A percentile compares a stretch with the other conserved stretches of the same genome.
These are phyloP conservation scores for Acomys russatus DNA, from an alignment of 2,797 vertebrate genomes.

Conservation along the genomic window DNA sequence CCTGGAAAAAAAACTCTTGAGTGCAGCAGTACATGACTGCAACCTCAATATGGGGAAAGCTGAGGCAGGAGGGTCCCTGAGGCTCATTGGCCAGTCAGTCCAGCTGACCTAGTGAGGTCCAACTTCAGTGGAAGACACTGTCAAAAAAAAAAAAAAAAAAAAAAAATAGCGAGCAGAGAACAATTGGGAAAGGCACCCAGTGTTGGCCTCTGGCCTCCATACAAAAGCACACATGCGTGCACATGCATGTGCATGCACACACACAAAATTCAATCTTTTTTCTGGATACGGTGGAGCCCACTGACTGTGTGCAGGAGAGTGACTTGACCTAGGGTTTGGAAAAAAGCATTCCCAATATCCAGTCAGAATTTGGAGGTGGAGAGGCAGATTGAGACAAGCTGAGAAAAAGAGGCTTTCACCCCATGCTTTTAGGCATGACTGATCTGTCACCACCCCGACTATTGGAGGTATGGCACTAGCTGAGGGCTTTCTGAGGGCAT, in stretches of 20 bases:
- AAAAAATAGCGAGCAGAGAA: background rate
- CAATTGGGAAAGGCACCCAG: background rate
- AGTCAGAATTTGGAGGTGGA: background rate
- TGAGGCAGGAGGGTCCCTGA: background rate
- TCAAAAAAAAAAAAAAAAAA: background rate
- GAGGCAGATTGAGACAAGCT: background rate
- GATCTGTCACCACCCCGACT: background rate
- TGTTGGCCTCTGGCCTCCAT: background rate
- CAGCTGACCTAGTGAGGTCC: background rate
- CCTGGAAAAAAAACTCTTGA: background rate
- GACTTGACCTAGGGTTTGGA: background rate
- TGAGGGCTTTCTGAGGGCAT: conserved; percentile 74
- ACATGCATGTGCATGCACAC: background rate
- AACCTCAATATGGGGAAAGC: rapidly evolving
- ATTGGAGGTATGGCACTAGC: conserved; percentile 4
- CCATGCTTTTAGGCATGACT: background rate
- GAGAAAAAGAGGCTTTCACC: background rate
- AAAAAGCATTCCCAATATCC: background rate
- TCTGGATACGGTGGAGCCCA: background rate
- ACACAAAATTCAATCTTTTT: background rate
- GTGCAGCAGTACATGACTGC: background rate
- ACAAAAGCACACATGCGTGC: background rate
- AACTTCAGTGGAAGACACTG: background rate
- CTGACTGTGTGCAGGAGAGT: background rate
- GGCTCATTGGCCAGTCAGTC: background rate